A percentile compares a stretch with the other conserved stretches of the same genome.
phyloP scores from a whole-genome alignment of 2,888 invertebrate genomes.

The Corbicula japonica region DNA sequence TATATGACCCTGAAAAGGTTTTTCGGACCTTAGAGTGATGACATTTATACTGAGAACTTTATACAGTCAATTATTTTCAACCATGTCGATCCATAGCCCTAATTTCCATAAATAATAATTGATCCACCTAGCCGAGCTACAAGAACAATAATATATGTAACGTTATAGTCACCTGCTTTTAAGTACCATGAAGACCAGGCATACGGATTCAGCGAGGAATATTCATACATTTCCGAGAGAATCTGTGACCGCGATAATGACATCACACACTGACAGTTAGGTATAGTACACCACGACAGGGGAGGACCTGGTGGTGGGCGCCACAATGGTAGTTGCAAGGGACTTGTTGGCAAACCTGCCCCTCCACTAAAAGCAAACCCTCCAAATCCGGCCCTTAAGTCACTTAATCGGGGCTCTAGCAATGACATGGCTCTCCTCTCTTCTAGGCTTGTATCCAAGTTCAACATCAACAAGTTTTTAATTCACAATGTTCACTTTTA shows the following conservation, averaged over 20 bases:
- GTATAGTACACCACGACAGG: conserved; percentile 64
- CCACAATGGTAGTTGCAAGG: conserved; percentile 67
- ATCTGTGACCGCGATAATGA: conserved; percentile 46
- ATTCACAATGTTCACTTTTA: too few species aligned
- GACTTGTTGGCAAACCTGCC: conserved; percentile 34
- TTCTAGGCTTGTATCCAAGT: conserved; percentile 37
- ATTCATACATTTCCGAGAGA: conserved; percentile 65
- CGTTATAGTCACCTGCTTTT: conserved; percentile 70
- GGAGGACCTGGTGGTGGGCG: conserved; percentile 61
- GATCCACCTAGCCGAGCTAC: too few species aligned
- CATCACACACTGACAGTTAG: conserved; percentile 66
- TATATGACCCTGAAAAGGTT: too few species aligned
- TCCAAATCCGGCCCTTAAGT: conserved; percentile 60
- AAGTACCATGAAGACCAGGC: conserved; percentile 71
- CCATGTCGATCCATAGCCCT: too few species aligned
- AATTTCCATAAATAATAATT: not conserved
- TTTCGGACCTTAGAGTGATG: too few species aligned
- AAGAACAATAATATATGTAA: too few species aligned
- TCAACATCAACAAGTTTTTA: too few species aligned
- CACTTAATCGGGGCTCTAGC: conserved; percentile 56
- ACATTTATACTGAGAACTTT: too few species aligned
- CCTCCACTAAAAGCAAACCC: conserved; percentile 35
- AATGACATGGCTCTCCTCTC: conserved; percentile 50
- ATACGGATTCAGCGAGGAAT: conserved; percentile 46
- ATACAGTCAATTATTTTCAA: too few species aligned